Evolutionary conservation across 2,113 vertebrate genomes (phyloP), one percentile per base, ranked within the genome.

Genomic region (Hypanus sabinus): DNA sequence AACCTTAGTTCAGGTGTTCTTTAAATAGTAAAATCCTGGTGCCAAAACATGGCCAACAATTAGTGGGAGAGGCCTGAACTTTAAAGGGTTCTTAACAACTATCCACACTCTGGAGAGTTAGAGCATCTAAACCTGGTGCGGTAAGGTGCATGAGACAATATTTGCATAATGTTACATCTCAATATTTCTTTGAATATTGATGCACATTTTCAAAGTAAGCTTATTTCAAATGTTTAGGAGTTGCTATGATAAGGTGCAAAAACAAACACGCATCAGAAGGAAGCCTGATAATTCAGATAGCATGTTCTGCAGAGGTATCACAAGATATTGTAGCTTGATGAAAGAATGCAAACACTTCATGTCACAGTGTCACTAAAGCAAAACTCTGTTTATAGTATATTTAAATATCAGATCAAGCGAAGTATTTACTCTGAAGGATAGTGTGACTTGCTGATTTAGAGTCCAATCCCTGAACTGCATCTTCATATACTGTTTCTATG

Each of bases 151-250:
- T 46, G 46, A 46, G 46, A 3, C 4, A 46, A 46, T n/a, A 46
- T 46, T 46, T 92, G 88, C 65, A 71, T 33, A 71, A 62, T 70
- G 36, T 38, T 92, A 92, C 22, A 93, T 11, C 24, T 73, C 71
- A 70, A 30, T 70, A 46, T 30, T 46, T 71, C 46, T 93, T 38
- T 93, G 91, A 93, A 73, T 93, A 73, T 55, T 33, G 60, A 88
- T 11, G 14, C 71, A 71, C 22, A 33, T 92, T 27, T 33, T 70
- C 68, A 65, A 73, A 55, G 12, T 33, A 38, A 73, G 1, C 38
- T 18, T 36, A 73, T 93, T 93, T 93, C 68, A 55, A 93, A 55
- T 75, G 7, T 6, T 70, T 33, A 55, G 91, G 91, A 93, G 91
- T 24, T 93, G 68, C n/a, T 55, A 22, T 73, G 70, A 93, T 73